Base-by-base conservation (phyloP, 2,113 vertebrate genomes). In the Cygnus atratus region DNA sequence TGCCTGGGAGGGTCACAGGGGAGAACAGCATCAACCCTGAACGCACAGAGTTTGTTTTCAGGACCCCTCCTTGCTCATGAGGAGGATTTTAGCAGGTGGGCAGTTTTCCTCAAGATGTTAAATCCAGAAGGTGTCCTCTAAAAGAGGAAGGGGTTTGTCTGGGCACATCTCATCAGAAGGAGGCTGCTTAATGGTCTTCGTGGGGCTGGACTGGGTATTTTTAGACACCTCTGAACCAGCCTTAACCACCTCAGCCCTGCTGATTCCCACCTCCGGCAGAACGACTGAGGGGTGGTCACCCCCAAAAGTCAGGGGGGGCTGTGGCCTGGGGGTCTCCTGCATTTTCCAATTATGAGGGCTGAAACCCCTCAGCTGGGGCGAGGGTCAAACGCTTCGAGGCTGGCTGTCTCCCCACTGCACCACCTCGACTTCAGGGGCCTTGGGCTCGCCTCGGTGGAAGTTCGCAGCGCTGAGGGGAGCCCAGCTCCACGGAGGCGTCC, bases 401-500 rank as follows among this genome's bases (percentile, higher is more conserved):
- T 83, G 78, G 48, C 48, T 26, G 46, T 68, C n/a, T 68, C 20
- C 33, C 11, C 70, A 12, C 29, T 1, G 43, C 52, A 7, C 33
- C 10, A 66, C 55, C 84, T 58, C 14, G 39, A 50, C 71, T 77
- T 66, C 0, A n/a, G 71, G 66, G 87, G 35, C 48, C 68, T 70
- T 33, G 3, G 4, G 75, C 73, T 58, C 41, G 65, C 39, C 55
- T 21, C 28, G 6, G 61, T 0, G 13, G 63, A 95, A 96, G 89
- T 94, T 94, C 87, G 87, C 54, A 13, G 54, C 44, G 0, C 41
- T 2, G 87, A 71, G 86, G 55, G 10, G 41, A 5, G 35, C 46
- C n/a, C 35, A 6, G 18, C 6, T 55, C 67, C 73, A 10, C 24
- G 3, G 35, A 6, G 68, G 13, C 0, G 58, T 1, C 58, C 21